phyloP scores from a whole-genome alignment of 1,140 invertebrate species.

The Orchestia grillus region DNA sequence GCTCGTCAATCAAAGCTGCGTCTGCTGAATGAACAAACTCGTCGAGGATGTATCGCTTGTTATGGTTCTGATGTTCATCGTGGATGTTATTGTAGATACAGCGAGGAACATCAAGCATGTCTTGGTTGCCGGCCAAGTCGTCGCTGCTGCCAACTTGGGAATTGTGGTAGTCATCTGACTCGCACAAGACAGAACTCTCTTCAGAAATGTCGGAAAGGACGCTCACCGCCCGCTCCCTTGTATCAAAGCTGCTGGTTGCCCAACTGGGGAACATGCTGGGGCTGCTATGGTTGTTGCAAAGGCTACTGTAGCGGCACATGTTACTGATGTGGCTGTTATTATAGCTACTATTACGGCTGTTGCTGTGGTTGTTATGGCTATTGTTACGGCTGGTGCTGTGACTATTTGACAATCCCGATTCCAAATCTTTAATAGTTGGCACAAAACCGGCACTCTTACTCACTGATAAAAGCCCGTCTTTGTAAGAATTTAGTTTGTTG shows the following conservation, averaged over 20 bases:
- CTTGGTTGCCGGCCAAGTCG: not conserved
- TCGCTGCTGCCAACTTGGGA: not conserved
- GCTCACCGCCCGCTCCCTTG: not conserved
- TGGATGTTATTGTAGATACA: not conserved
- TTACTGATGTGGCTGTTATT: not conserved
- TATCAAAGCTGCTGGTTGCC: not conserved
- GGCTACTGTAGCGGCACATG: not conserved
- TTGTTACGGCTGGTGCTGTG: not conserved
- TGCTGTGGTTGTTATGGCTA: no score
- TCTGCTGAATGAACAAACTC: not conserved
- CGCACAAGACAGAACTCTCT: not conserved
- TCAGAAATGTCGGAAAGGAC: constrained; percentile 12
- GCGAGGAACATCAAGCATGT: not conserved
- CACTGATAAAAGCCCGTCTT: not conserved
- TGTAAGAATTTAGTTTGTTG: constrained; percentile 9
- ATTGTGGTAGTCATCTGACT: not conserved
- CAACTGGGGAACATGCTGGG: not conserved
- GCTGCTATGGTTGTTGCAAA: not conserved
- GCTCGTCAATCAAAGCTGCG: not conserved
- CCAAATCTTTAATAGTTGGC: constrained; percentile 36
- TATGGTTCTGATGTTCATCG: not conserved
- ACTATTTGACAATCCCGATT: not conserved
- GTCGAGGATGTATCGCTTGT: not conserved
- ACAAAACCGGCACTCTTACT: not conserved
- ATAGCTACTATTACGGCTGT: not conserved